Percentiles rank a stretch among this genome's conserved stretches.
phyloP scores from a whole-genome alignment of 2,888 invertebrate genomes.

The Lottia gigantea region DNA sequence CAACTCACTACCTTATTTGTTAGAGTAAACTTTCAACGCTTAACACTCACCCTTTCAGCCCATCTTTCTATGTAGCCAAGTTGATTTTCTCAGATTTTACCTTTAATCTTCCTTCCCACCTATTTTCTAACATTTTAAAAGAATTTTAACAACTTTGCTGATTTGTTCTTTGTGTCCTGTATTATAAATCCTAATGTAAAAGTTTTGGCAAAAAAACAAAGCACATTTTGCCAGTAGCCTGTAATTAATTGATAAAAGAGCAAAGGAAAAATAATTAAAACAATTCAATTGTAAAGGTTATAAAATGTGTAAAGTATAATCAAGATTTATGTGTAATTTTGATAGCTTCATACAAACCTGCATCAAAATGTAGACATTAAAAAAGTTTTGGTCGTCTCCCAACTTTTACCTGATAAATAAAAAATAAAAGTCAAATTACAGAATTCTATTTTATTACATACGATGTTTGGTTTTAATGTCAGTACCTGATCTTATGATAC shows the following conservation, averaged over 20 bases:
- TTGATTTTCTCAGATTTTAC: slow-evolving; percentile 5
- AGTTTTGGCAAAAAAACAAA: slow-evolving; percentile 2
- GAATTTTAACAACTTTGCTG: not conserved
- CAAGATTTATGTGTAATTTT: too few relatives aligned
- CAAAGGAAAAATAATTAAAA: slow-evolving; percentile 6
- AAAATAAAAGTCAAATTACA: too few relatives aligned
- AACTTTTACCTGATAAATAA: too few relatives aligned
- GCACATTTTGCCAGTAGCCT: not conserved
- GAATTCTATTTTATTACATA: too few relatives aligned
- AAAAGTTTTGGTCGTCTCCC: too few relatives aligned
- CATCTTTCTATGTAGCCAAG: slow-evolving; percentile 6
- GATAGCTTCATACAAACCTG: too few relatives aligned
- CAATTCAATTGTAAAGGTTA: not conserved
- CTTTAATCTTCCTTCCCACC: not conserved
- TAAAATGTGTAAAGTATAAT: too few relatives aligned
- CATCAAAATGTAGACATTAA: too few relatives aligned
- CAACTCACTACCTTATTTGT: slow-evolving; percentile 9
- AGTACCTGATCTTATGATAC: too few relatives aligned
- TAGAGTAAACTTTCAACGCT: slow-evolving; percentile 7
- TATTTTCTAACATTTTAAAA: not conserved
- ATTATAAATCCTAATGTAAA: not conserved
- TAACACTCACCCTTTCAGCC: not conserved
- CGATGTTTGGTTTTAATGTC: too few relatives aligned
- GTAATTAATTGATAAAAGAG: slow-evolving; percentile 8
- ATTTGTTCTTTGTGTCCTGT: slow-evolving; percentile 1